phyloP scores from a whole-genome alignment of 2,797 vertebrate species.

The Rhinella marina region DNA sequence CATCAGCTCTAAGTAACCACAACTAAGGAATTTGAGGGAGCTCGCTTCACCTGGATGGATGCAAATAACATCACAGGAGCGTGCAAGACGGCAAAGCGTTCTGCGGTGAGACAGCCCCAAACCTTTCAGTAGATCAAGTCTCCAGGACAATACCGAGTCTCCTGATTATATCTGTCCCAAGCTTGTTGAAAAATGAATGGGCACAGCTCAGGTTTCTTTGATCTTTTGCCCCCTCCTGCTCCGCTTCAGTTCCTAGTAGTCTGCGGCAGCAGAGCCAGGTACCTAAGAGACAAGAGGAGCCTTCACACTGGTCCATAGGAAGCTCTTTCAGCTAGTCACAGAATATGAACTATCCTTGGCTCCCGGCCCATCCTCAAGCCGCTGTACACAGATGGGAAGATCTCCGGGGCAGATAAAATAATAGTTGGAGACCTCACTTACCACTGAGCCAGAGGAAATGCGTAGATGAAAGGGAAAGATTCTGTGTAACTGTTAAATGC shows the following conservation, averaged over 20 bases:
- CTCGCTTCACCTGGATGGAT: background rate
- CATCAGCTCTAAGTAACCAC: background rate
- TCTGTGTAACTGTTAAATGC: background rate
- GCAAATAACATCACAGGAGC: slow-evolving; percentile 35
- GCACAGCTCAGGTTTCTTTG: slow-evolving; percentile 42
- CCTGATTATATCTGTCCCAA: slow-evolving; percentile 33
- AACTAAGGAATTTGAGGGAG: background rate
- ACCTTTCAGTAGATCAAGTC: slow-evolving; percentile 44
- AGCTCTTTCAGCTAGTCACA: background rate
- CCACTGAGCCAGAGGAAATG: background rate
- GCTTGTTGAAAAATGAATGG: slow-evolving; percentile 46
- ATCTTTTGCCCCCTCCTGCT: slow-evolving; percentile 19
- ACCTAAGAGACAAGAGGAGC: slow-evolving; percentile 20
- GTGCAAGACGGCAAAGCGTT: slow-evolving; percentile 6
- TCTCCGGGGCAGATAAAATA: slow-evolving; percentile 45
- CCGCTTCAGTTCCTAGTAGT: slow-evolving; percentile 16
- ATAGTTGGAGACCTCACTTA: slow-evolving; percentile 40
- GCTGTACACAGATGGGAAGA: slow-evolving; percentile 38
- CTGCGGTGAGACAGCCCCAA: background rate
- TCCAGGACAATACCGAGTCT: slow-evolving; percentile 4
- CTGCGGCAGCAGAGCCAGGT: slow-evolving; percentile 29
- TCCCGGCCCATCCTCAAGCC: slow-evolving; percentile 16
- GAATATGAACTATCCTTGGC: slow-evolving; percentile 31
- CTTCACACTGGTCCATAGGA: slow-evolving; percentile 25
- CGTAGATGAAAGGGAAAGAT: background rate